Percentiles rank a stretch among this genome's conserved stretches.
phyloP scores from a whole-genome alignment of 2,888 invertebrate species.

The Epinotia brunnichana region DNA sequence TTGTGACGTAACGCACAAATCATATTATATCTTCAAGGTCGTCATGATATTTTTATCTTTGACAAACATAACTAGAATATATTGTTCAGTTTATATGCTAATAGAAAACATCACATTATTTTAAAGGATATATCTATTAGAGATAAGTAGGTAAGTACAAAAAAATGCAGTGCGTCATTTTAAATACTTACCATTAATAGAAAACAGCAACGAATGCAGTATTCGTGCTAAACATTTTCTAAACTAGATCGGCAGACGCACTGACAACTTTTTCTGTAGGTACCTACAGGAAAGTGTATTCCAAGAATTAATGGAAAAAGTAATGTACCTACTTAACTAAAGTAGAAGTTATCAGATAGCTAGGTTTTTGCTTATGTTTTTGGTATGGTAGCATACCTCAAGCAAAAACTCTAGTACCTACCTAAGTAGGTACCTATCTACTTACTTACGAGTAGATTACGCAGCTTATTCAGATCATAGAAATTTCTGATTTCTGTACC shows the following conservation, averaged over 20 bases:
- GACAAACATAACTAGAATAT: constrained; percentile 15
- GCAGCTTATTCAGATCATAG: background rate
- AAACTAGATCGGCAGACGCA: background rate
- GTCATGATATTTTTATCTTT: constrained; percentile 36
- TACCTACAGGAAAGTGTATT: constrained; percentile 18
- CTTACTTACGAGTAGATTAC: no score
- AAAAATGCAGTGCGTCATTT: background rate
- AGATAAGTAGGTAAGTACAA: no score
- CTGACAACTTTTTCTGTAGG: constrained; percentile 13
- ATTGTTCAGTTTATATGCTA: constrained; percentile 20
- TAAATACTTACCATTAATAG: background rate
- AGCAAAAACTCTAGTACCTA: constrained; percentile 6
- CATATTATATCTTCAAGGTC: constrained; percentile 42
- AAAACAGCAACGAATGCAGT: background rate
- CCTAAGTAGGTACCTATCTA: no score
- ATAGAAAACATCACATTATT: background rate
- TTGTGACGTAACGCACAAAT: constrained; percentile 31
- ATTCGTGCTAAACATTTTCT: background rate
- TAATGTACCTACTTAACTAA: background rate
- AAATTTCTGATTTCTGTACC: background rate
- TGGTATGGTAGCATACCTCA: no score
- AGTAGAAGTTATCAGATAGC: no score
- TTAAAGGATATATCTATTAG: no score
- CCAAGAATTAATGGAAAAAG: constrained; percentile 17
- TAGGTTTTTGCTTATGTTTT: no score